Conservation (phyloP, 1,140 invertebrate genomes). For the Drosophila ironensis region DNA sequence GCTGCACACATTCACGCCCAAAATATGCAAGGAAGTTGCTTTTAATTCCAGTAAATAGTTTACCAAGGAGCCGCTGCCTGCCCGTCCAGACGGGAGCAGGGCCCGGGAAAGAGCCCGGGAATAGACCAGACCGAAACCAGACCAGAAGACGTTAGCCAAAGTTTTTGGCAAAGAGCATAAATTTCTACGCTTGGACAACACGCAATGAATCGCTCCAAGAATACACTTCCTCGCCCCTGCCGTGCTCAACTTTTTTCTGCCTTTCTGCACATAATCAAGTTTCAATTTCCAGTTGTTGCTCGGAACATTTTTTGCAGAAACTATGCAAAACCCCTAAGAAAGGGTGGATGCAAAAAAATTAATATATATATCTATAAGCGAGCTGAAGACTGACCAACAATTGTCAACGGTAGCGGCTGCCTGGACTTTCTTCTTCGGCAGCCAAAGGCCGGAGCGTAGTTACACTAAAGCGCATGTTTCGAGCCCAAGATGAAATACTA, state of each 20-base stretch:
- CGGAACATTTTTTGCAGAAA: slow-evolving; percentile 49
- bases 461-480: slow-evolving; percentile 44
- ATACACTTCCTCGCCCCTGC: not conserved
- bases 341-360: not conserved
- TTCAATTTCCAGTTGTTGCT: slow-evolving; percentile 74
- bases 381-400: slow-evolving; percentile 49
- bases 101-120: not conserved
- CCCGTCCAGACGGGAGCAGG: slow-evolving; percentile 20
- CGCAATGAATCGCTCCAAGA: slow-evolving; percentile 34
- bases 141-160: slow-evolving; percentile 41
- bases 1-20: slow-evolving; percentile 17
- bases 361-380: no score
- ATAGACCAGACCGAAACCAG: not conserved
- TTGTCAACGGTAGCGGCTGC: slow-evolving; percentile 54
- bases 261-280: slow-evolving; percentile 76
- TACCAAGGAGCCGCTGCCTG: slow-evolving; percentile 30
- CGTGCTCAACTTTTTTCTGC: slow-evolving; percentile 52
- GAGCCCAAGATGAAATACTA: no score
- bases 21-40: slow-evolving; percentile 65
- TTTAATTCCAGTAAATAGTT: slow-evolving; percentile 67
- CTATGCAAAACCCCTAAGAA: slow-evolving; percentile 49
- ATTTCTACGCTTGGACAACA: slow-evolving; percentile 62
- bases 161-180: slow-evolving; percentile 74
- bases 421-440: slow-evolving; percentile 17
- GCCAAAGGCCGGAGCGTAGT: slow-evolving; percentile 40